Evolutionary conservation across 2,888 invertebrate genomes (phyloP).

Genomic region (Zygogramma bicolorata): DNA sequence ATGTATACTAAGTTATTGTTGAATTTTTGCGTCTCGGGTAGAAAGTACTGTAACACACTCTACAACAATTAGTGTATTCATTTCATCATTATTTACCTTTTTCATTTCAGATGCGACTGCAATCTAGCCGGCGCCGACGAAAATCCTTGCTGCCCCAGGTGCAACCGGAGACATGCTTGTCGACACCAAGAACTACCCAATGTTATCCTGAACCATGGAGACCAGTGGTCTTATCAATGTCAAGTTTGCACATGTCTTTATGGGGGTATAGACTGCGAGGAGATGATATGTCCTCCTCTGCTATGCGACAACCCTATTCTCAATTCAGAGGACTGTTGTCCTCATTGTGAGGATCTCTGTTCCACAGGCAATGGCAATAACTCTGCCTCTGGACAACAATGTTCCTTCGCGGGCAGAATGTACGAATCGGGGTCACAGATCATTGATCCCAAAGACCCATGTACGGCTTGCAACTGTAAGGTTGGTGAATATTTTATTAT

Average conservation of each 20-base stretch:
- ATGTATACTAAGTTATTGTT: too few relatives aligned
- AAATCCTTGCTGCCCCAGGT: constrained; percentile 84
- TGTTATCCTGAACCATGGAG: constrained; percentile 82
- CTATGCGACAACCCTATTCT: constrained; percentile 75
- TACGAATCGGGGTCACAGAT: constrained; percentile 73
- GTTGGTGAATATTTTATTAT: constrained; percentile 66
- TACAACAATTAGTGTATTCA: too few relatives aligned
- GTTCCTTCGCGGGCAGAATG: constrained; percentile 72
- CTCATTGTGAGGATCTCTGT: constrained; percentile 74
- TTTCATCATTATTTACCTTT: too few relatives aligned
- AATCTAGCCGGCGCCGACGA: constrained; percentile 67
- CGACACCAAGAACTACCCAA: constrained; percentile 80
- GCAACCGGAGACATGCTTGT: constrained; percentile 80
- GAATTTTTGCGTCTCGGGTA: too few relatives aligned
- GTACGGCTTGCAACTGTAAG: constrained; percentile 81
- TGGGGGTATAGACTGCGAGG: constrained; percentile 89
- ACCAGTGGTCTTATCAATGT: constrained; percentile 92
- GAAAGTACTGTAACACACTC: too few relatives aligned
- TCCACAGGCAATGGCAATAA: constrained; percentile 53
- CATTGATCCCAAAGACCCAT: constrained; percentile 74
- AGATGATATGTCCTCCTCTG: constrained; percentile 83
- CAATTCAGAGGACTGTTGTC: constrained; percentile 78
- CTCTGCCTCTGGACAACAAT: constrained; percentile 69
- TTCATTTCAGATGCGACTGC: constrained; percentile 40
- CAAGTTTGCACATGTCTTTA: constrained; percentile 92